Evolutionary conservation across 2,113 vertebrate genomes (phyloP).

Genomic region (Microcebus tavaratra): DNA sequence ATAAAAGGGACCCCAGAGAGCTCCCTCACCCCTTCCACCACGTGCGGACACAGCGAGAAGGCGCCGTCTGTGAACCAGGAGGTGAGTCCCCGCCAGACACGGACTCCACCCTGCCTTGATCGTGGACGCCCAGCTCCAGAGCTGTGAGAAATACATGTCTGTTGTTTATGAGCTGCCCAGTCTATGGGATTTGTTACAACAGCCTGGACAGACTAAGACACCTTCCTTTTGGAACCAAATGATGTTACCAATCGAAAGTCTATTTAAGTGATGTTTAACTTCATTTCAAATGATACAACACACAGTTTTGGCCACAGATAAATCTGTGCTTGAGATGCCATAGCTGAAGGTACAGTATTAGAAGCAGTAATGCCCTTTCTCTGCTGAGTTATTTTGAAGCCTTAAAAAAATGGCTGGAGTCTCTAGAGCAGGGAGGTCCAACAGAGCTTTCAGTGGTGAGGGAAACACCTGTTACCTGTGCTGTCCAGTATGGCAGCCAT

Average conservation of each 20-base stretch:
- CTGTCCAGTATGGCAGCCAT: not conserved
- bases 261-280: not conserved
- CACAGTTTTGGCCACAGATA: not conserved
- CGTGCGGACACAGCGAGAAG: not conserved
- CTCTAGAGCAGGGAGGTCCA: rapidly evolving
- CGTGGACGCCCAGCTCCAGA: not conserved
- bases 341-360: not conserved
- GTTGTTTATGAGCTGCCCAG: not conserved
- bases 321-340: not conserved
- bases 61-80: not conserved
- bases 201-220: not conserved
- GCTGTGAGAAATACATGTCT: not conserved
- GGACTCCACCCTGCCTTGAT: not conserved
- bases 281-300: not conserved
- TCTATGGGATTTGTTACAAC: not conserved
- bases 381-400: not conserved
- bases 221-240: not conserved
- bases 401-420: not conserved
- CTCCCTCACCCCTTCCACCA: not conserved
- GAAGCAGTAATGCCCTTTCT: not conserved
- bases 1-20: not conserved
- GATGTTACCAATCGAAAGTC: rapidly evolving
- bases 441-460: not conserved
- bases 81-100: not conserved
- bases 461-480: rapidly evolving